Evolutionary conservation across 2,888 invertebrate genomes (phyloP).

Genomic region (Nineta flava): DNA sequence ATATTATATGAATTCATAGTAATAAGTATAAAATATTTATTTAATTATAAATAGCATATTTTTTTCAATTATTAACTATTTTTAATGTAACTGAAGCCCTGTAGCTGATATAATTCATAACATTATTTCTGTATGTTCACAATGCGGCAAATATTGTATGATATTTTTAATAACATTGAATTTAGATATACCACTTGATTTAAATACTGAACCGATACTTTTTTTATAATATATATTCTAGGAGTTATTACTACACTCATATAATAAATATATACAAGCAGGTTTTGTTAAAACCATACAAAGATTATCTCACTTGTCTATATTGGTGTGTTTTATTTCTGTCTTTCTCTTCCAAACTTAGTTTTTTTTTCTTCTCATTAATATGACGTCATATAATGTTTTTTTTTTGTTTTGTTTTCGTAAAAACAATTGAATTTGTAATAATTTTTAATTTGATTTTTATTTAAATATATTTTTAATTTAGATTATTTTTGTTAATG

Average conservation of each 20-base stretch:
- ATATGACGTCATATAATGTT: neutral
- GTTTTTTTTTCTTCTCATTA: neutral
- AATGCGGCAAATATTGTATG: neutral
- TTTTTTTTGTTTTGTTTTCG: neutral
- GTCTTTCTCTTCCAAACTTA: neutral
- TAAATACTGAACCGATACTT: neutral
- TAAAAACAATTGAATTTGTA: neutral
- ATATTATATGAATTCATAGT: neutral
- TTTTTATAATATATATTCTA: no score
- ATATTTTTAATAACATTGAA: neutral
- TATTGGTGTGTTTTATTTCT: neutral
- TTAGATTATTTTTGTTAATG: no score
- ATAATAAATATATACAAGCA: neutral
- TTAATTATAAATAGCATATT: neutral
- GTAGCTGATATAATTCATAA: neutral
- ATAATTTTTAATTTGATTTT: neutral
- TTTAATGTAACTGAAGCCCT: neutral
- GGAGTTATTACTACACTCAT: neutral
- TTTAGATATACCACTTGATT: neutral
- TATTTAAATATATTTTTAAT: no score
- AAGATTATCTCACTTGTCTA: neutral
- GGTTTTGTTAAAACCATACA: neutral
- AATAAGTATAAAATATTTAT: neutral
- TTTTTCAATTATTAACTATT: neutral
- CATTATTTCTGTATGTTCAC: neutral